Evolutionary conservation across 2,113 vertebrate genomes (phyloP).

Genomic region (Trematocara variabile): DNA sequence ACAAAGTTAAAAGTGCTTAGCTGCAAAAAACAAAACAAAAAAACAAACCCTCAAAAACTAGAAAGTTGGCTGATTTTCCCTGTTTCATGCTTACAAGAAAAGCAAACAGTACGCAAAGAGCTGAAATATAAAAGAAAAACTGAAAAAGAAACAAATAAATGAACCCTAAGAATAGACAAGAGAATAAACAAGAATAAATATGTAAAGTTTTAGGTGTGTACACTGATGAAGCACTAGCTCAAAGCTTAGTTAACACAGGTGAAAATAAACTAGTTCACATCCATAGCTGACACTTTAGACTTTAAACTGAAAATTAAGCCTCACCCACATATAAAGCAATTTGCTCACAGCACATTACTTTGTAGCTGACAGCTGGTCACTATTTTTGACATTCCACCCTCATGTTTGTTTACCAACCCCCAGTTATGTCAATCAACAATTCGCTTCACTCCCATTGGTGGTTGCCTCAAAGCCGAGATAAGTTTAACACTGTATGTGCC

Average conservation of each 20-base stretch:
- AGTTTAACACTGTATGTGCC: not conserved
- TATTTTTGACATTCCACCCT: not conserved
- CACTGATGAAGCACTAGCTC: not conserved
- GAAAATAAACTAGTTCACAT: not conserved
- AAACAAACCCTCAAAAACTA: not conserved
- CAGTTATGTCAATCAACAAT: not conserved
- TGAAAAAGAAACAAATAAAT: conserved; percentile 5
- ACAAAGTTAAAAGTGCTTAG: not conserved
- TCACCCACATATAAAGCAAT: not conserved
- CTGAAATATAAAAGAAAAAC: conserved; percentile 9
- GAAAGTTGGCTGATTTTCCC: not conserved
- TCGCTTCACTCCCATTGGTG: not conserved
- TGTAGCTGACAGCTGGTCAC: not conserved
- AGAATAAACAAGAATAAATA: conserved; percentile 10
- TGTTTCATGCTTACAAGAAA: conserved; percentile 62
- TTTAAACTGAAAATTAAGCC: not conserved
- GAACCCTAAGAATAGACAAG: conserved; percentile 10
- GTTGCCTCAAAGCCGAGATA: not conserved
- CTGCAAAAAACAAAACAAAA: not conserved
- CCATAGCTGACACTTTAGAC: not conserved
- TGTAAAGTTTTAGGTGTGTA: conserved; percentile 41
- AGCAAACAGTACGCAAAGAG: conserved; percentile 30
- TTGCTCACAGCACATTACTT: not conserved
- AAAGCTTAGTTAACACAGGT: not conserved
- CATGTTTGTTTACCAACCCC: not conserved